Base-by-base conservation (phyloP, 2,797 vertebrate species). In the Meda fulgida region DNA sequence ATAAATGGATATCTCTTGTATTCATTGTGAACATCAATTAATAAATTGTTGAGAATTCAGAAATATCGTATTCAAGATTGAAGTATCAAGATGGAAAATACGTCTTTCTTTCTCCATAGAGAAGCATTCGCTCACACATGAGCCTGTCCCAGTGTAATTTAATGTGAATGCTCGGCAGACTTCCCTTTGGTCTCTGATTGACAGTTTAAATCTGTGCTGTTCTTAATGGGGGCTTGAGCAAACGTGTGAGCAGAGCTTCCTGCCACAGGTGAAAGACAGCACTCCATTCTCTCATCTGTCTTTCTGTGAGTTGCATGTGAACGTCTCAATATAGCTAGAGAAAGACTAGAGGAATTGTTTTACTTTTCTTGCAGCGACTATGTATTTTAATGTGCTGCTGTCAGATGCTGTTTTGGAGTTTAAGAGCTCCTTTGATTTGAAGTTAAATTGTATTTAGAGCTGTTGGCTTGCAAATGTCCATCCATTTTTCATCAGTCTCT, bases 131-230 rank as follows among this genome's bases (percentile, higher is more conserved):
- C 48, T 63, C 38, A 8, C 53, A 16, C 13, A 66, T 53, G 51
- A 48, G 69, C 63, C 55, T 55, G 31, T 84, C 58, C 29, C 46
- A 18, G 66, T 69, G 65, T 71, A 75, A 63, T 85, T 75, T 72
- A 73, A 85, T 67, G 80, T 73, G 80, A 88, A 85, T 78, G 48
- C 81, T 85, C 23, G 5, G 26, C 26, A 40, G 38, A 60, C 36
- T 67, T 76, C 31, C n/a, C 78, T 81, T 73, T 73, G 55, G 60
- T 53, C 36, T 85, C 38, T 89, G 89, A 89, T 70, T 87, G 87
- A 89, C 86, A 84, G 71, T 31, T 83, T 66, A 85, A 85, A 89
- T 85, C 67, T 85, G 31, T 82, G 75, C 78, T 78, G 46, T 43
- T 53, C 69, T 83, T 84, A 80, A 85, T 75, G 80, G 55, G 71